Conservation (phyloP, 2,113 vertebrate genomes). For the Aegithalos caudatus region DNA sequence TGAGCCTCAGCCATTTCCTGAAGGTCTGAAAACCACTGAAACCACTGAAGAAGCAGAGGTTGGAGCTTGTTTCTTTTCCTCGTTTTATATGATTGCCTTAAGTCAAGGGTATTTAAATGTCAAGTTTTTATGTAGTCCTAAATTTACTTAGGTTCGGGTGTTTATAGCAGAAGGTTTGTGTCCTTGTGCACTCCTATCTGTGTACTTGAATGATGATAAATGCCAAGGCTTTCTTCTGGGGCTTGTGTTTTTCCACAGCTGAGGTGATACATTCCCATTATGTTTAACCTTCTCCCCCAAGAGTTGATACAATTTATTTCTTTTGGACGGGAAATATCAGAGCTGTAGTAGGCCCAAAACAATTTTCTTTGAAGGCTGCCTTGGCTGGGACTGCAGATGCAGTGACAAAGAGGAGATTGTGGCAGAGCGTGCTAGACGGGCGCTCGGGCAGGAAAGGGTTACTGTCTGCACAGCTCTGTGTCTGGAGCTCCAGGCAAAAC, state of each 20-base stretch:
- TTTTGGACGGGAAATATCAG: conserved; percentile 28
- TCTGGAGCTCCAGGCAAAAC: conserved; percentile 69
- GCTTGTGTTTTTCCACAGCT: conserved; percentile 14
- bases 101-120: conserved; percentile 32
- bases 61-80: neutral
- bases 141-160: neutral
- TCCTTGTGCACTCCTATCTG: conserved; percentile 13
- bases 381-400: neutral
- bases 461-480: conserved; percentile 60
- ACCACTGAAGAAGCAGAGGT: neutral
- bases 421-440: neutral
- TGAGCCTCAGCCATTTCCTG: neutral
- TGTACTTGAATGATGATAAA: conserved; percentile 35
- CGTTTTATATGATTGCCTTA: neutral
- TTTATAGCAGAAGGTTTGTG: conserved; percentile 2
- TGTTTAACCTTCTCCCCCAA: neutral
- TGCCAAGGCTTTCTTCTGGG: conserved; percentile 32
- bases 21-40: neutral
- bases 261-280: neutral
- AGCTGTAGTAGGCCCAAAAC: neutral
- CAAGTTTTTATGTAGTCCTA: neutral
- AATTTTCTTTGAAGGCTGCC: neutral
- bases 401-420: neutral
- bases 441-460: conserved; percentile 61
- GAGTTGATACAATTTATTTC: conserved; percentile 18